A percentile compares a stretch with the other conserved stretches of the same genome.
Evolutionary conservation across 2,888 invertebrate species (phyloP).

Genomic region (Metopia argyrocephala): DNA sequence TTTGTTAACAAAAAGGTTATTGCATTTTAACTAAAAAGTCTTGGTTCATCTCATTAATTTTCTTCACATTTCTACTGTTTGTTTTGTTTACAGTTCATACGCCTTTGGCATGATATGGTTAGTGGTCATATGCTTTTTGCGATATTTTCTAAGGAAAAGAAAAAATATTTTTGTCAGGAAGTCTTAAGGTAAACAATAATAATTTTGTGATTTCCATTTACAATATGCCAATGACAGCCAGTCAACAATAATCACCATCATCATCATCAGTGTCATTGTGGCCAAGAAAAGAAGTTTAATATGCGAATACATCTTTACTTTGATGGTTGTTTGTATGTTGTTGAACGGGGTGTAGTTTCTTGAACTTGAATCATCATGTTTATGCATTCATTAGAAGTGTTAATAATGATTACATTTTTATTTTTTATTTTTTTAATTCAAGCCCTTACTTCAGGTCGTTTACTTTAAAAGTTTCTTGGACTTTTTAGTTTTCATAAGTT

Average conservation of each 20-base stretch:
- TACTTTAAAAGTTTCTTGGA: background rate
- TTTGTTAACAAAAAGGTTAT: conserved; percentile 27
- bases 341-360: conserved; percentile 3
- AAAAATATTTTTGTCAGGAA: conserved; percentile 35
- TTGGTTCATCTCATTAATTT: background rate
- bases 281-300: background rate
- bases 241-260: background rate
- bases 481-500: background rate
- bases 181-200: conserved; percentile 32
- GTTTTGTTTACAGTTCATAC: conserved; percentile 33
- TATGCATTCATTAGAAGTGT: conserved; percentile 19
- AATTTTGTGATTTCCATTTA: background rate
- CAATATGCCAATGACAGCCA: conserved; percentile 6
- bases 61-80: background rate
- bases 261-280: background rate
- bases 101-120: background rate
- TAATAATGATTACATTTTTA: no score
- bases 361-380: conserved; percentile 41
- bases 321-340: background rate
- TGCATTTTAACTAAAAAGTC: conserved; percentile 8
- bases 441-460: no score
- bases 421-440: no score
- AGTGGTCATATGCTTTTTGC: background rate
- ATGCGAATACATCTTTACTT: background rate
- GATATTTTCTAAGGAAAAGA: no score